Percentiles rank a stretch among this genome's conserved stretches.
These are phyloP conservation scores for Falco naumanni DNA, from an alignment of 2,797 vertebrate species.

Conservation along the genomic window DNA sequence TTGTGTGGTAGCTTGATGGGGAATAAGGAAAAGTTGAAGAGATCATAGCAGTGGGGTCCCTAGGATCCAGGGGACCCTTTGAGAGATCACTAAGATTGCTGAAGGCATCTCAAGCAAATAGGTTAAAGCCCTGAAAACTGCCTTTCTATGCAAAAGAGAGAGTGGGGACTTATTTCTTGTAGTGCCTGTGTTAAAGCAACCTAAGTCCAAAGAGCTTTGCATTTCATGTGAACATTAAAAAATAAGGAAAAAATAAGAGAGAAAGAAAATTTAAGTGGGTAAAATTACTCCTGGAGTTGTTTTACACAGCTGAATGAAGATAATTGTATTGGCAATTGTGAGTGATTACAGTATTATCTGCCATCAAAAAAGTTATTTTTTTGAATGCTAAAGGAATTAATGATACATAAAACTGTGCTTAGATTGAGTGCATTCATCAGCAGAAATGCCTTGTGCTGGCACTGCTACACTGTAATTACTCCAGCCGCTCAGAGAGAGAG, in stretches of 20 bases:
- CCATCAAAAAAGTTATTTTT: slow-evolving; percentile 84
- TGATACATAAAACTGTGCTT: slow-evolving; percentile 92
- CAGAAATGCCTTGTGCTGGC: slow-evolving; percentile 80
- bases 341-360: slow-evolving; percentile 95
- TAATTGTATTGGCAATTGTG: slow-evolving; percentile 87
- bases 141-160: not conserved
- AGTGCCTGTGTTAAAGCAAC: not conserved
- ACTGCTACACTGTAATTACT: slow-evolving; percentile 87
- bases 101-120: not conserved
- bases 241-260: not conserved
- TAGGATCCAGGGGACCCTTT: not conserved
- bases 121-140: not conserved
- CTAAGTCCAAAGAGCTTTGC: slow-evolving; percentile 8
- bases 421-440: slow-evolving; percentile 88
- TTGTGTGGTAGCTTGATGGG: not conserved
- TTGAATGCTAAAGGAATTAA: slow-evolving; percentile 86
- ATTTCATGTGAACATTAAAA: slow-evolving; percentile 46
- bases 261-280: slow-evolving; percentile 7
- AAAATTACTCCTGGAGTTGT: slow-evolving; percentile 74
- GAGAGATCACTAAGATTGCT: not conserved
- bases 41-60: not conserved
- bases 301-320: slow-evolving; percentile 94
- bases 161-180: not conserved
- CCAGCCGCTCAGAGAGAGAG: slow-evolving; percentile 82
- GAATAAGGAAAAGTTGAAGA: not conserved